These are phyloP conservation scores for Hiodon alosoides DNA, from an alignment of 2,113 vertebrate genomes.

Conservation along the genomic window DNA sequence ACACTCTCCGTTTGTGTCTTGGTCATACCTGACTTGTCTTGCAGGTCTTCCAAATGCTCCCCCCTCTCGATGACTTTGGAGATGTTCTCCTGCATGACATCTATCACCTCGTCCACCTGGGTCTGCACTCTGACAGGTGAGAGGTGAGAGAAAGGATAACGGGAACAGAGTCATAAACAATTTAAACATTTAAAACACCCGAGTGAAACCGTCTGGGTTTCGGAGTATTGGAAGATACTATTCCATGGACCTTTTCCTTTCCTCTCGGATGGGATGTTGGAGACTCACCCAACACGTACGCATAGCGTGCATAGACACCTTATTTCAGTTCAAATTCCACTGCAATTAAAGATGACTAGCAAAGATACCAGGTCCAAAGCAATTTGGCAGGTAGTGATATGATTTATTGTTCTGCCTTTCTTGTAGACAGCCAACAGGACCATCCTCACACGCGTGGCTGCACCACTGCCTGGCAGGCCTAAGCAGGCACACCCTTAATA, in stretches of 20 bases:
- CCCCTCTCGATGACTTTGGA: conserved; percentile 96
- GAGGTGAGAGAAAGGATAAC: background rate
- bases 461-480: background rate
- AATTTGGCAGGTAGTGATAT: background rate
- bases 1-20: too few species aligned
- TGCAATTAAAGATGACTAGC: background rate
- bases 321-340: too few species aligned
- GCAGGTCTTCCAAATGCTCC: conserved; percentile 91
- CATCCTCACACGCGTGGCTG: background rate
- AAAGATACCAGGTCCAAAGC: background rate
- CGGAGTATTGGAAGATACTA: too few species aligned
- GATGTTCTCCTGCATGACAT: conserved; percentile 99
- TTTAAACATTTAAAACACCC: too few species aligned
- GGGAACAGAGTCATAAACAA: conserved; percentile 4
- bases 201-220: too few species aligned
- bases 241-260: too few species aligned
- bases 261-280: too few species aligned
- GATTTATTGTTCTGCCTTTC: background rate
- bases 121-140: conserved; percentile 80
- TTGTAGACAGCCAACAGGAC: background rate
- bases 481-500: background rate
- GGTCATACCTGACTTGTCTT: conserved; percentile 90
- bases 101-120: conserved; percentile 96
- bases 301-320: too few species aligned
- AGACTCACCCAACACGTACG: too few species aligned